Conservation (phyloP, 2,113 vertebrate genomes). For the Sinocyclocheilus maitianheensis region DNA sequence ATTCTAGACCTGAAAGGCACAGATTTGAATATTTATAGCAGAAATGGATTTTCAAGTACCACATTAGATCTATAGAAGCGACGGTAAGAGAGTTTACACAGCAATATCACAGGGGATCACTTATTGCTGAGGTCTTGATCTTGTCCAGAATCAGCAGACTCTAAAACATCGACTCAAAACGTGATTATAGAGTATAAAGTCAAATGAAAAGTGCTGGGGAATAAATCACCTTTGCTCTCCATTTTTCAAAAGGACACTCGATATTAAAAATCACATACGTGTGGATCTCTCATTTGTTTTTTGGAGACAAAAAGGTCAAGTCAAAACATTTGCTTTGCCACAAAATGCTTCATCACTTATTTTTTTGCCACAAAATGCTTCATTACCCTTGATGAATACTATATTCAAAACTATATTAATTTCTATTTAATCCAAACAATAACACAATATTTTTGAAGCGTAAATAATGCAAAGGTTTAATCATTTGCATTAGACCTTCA, state of each 20-base stretch:
- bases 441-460: background rate
- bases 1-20: slow-evolving; percentile 44
- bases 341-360: background rate
- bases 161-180: slow-evolving; percentile 31
- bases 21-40: slow-evolving; percentile 55
- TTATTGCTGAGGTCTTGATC: slow-evolving; percentile 50
- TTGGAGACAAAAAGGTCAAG: slow-evolving; percentile 20
- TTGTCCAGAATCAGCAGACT: slow-evolving; percentile 31
- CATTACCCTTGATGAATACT: background rate
- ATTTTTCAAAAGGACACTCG: slow-evolving; percentile 3
- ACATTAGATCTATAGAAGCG: slow-evolving; percentile 52
- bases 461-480: slow-evolving; percentile 28
- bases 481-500: slow-evolving; percentile 32
- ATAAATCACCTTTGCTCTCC: slow-evolving; percentile 12
- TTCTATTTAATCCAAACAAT: slow-evolving; percentile 5
- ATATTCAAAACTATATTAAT: slow-evolving; percentile 2
- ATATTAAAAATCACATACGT: background rate
- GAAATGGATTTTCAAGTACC: slow-evolving; percentile 55
- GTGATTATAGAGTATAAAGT: slow-evolving; percentile 20
- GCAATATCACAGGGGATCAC: slow-evolving; percentile 48
- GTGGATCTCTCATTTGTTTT: background rate
- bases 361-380: background rate
- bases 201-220: slow-evolving; percentile 19
- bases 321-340: background rate
- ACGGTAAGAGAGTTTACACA: slow-evolving; percentile 51